Percentiles rank a stretch among this genome's conserved stretches.
phyloP scores from a whole-genome alignment of 2,888 invertebrate genomes.

The Dioctria linearis region DNA sequence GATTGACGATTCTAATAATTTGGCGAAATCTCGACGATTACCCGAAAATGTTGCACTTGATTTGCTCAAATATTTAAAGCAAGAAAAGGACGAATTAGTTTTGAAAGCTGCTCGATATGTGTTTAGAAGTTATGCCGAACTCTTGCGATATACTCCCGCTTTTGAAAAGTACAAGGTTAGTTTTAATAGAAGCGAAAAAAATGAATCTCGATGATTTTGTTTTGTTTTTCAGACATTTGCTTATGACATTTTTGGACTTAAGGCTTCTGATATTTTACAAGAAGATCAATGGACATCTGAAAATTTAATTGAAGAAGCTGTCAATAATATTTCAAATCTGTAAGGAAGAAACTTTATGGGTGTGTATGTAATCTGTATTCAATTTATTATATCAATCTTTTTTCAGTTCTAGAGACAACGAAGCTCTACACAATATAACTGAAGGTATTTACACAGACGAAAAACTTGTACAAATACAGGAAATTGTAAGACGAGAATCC shows the following conservation, averaged over 20 bases:
- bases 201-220: neutral
- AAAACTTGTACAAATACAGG: neutral
- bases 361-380: no score
- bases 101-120: conserved; percentile 71
- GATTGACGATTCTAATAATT: conserved; percentile 78
- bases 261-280: neutral
- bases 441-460: conserved; percentile 5
- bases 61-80: conserved; percentile 72
- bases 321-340: neutral
- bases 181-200: neutral
- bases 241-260: conserved; percentile 15
- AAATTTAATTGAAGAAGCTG: neutral
- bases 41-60: conserved; percentile 70
- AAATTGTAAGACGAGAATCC: neutral
- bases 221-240: conserved; percentile 13
- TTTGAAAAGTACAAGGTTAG: conserved; percentile 29
- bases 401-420: conserved; percentile 8
- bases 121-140: conserved; percentile 4
- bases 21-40: conserved; percentile 75
- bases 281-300: neutral
- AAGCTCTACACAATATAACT: neutral
- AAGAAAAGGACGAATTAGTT: conserved; percentile 75
- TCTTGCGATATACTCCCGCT: conserved; percentile 16
- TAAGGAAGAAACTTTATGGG: no score
- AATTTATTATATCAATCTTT: neutral